Percentiles rank a stretch among this genome's conserved stretches.
phyloP scores from a whole-genome alignment of 2,113 vertebrate species.

The Cyanoliseus patagonus region DNA sequence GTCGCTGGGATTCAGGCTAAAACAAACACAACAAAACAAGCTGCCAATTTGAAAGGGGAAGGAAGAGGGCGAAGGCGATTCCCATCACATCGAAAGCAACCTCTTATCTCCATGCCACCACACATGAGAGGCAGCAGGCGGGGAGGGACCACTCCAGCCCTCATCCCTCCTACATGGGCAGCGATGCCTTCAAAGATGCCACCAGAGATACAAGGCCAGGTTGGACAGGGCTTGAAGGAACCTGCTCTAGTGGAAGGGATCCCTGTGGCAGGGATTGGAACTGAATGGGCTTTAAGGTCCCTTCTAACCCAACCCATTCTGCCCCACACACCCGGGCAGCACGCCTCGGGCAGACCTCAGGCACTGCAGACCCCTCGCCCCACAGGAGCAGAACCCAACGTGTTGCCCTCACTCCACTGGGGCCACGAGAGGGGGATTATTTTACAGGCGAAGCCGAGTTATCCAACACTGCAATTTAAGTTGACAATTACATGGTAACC shows the following conservation, averaged over 20 bases:
- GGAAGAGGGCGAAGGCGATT: not conserved
- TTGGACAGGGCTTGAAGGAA: not conserved
- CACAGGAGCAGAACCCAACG: not conserved
- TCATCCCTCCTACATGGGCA: rapidly evolving
- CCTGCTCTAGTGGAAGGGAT: not conserved
- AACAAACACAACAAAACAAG: not conserved
- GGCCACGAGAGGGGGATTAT: not conserved
- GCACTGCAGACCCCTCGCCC: not conserved
- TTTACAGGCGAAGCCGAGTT: not conserved
- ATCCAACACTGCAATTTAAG: slow-evolving; percentile 58
- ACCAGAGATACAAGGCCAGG: not conserved
- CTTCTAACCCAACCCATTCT: not conserved
- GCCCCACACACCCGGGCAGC: not conserved
- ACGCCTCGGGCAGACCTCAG: not conserved
- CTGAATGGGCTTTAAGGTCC: not conserved
- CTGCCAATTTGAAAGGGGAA: slow-evolving; percentile 21
- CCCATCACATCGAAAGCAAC: not conserved
- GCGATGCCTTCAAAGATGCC: rapidly evolving
- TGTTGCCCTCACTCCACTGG: rapidly evolving
- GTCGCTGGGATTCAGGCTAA: slow-evolving; percentile 10
- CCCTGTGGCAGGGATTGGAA: not conserved
- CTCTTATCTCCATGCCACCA: rapidly evolving
- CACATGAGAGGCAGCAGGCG: not conserved
- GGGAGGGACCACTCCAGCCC: not conserved
- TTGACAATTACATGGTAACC: slow-evolving; percentile 58